Evolutionary conservation across 2,797 vertebrate species (phyloP), one percentile per base, ranked within the genome.

Genomic region (Bradypodion ventrale): DNA sequence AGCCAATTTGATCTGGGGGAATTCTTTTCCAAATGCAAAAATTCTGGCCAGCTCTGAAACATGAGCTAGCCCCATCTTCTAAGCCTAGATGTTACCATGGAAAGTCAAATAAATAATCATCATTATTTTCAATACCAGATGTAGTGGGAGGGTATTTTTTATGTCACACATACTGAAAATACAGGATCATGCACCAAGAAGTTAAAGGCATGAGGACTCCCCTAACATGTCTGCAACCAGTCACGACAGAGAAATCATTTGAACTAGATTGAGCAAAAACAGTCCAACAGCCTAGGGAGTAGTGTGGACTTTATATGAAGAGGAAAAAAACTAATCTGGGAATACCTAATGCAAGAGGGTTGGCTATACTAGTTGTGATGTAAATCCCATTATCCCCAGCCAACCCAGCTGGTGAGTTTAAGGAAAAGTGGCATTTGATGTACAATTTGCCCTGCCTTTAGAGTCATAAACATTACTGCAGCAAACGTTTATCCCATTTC

Each of bases 101-200:
- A 49, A 78, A 78, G n/a, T 78, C 35, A 72, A 72, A 78, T 78
- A 78, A 83, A 83, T 59, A 83, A 73, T 42, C 56, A 40, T 29
- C 75, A 60, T 76, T 46, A 46, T 78, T 52, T 83, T 63, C 42
- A 40, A 78, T 70, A 60, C 65, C 75, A 84, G 82, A 77, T 84
- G 66, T 73, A 69, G 66, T 7, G 23, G 72, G n/a, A 56, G 29
- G 32, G 32, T 29, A 12, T 72, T 84, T 52, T 77, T 37, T 40
- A 35, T 63, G 23, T 62, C 40, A 66, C 56, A 29, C 35, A 37
- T 7, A 35, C 23, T 72, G 42, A 74, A 83, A 75, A 75, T 13
- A 21, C 9, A 46, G 37, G 42, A 62, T 32, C 52, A 16, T 78
- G 60, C 16, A 62, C 15, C 40, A 69, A 78, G 16, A 23, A 12